phyloP scores from a whole-genome alignment of 2,797 vertebrate genomes.

The Fistularia commersonii region DNA sequence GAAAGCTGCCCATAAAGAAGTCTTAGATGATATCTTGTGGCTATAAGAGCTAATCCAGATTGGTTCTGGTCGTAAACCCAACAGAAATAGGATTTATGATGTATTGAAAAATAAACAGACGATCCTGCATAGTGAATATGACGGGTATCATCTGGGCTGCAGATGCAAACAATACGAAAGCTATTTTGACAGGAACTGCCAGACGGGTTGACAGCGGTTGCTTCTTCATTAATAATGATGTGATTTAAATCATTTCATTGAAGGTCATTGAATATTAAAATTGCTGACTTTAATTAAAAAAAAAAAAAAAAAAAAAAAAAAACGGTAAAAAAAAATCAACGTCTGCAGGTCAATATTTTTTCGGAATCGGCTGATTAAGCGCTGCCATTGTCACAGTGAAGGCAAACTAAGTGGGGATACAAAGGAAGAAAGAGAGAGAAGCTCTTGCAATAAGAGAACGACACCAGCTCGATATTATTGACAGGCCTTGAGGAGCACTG shows the following conservation, averaged over 20 bases:
- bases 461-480: conserved; percentile 29
- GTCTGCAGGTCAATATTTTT: too few relatives aligned
- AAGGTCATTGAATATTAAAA: conserved; percentile 27
- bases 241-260: conserved; percentile 15
- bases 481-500: conserved; percentile 20
- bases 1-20: conserved; percentile 20
- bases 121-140: conserved; percentile 1
- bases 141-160: neutral
- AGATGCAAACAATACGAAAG: neutral
- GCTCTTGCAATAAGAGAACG: conserved; percentile 4
- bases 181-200: neutral
- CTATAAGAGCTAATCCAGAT: conserved; percentile 43
- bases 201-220: neutral
- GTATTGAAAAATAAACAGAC: conserved; percentile 9
- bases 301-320: conserved; percentile 3
- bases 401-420: conserved; percentile 1
- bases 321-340: neutral
- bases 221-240: neutral
- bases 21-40: conserved; percentile 31
- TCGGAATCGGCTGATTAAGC: conserved; percentile 33
- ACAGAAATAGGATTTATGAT: conserved; percentile 16
- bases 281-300: conserved; percentile 23
- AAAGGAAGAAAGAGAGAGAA: conserved; percentile 2
- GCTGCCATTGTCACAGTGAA: neutral
- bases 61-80: conserved; percentile 21